These are phyloP conservation scores for Cebuella pygmaea DNA, from an alignment of 2,797 vertebrate genomes.

Conservation along the genomic window DNA sequence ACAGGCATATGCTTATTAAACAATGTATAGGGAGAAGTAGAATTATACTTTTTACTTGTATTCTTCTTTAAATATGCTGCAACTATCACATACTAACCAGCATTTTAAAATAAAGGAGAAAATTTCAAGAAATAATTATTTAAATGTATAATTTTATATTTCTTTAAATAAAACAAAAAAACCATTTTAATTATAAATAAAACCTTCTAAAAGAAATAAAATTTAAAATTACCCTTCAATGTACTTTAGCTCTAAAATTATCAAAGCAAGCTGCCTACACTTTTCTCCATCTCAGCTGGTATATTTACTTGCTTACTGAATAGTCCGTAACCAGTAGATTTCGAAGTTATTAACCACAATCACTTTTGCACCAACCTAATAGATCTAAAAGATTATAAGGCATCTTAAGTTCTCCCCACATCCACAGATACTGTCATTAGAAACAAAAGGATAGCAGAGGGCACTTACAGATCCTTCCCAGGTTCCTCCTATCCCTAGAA, in stretches of 20 bases:
- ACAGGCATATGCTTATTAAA: neutral
- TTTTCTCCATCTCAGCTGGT: neutral
- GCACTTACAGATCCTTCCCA: neutral
- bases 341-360: neutral
- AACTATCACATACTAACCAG: neutral
- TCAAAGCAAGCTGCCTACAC: neutral
- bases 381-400: neutral
- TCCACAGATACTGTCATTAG: neutral
- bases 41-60: slow-evolving; percentile 19
- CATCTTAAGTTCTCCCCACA: neutral
- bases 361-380: no score
- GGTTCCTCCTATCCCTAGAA: neutral
- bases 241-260: neutral
- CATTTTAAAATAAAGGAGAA: slow-evolving; percentile 22
- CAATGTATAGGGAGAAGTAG: neutral
- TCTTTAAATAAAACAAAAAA: neutral
- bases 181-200: slow-evolving; percentile 17
- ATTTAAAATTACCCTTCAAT: slow-evolving; percentile 25
- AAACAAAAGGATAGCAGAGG: neutral
- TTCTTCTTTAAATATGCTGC: slow-evolving; percentile 6
- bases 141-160: neutral
- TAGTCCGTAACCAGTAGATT: neutral
- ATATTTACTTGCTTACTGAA: slow-evolving; percentile 9
- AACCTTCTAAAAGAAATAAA: slow-evolving; percentile 37
- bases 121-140: slow-evolving; percentile 19